Conservation (phyloP, 2,888 invertebrate species). For the Drosophila mimica region DNA sequence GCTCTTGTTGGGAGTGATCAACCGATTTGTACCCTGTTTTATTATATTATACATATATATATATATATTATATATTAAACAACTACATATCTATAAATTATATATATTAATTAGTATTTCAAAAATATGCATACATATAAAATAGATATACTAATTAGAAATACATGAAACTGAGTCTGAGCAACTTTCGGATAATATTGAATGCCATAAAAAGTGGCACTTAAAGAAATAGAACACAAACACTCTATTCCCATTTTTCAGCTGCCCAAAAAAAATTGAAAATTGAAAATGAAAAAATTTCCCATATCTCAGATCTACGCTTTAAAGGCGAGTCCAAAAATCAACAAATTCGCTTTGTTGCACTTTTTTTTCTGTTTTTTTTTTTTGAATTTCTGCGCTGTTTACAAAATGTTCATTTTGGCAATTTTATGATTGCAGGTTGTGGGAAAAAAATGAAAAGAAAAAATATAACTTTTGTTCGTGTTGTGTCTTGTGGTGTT, state of each 20-base stretch:
- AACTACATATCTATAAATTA: background rate
- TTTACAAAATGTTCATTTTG: background rate
- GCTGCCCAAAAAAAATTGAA: background rate
- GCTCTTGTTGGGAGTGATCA: background rate
- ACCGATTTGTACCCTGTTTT: slow-evolving; percentile 10
- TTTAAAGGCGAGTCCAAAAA: background rate
- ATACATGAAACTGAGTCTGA: background rate
- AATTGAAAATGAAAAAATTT: no score
- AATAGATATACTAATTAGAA: background rate
- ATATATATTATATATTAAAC: background rate
- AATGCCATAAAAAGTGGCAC: background rate
- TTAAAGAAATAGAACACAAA: background rate
- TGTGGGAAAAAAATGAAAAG: background rate
- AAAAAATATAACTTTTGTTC: slow-evolving; percentile 10
- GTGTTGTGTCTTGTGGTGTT: slow-evolving; percentile 5
- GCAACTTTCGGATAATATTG: background rate
- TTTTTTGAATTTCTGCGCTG: background rate
- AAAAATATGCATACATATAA: background rate
- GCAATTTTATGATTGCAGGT: slow-evolving; percentile 12
- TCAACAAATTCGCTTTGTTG: background rate
- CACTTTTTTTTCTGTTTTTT: background rate
- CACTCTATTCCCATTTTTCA: background rate
- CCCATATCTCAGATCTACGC: background rate
- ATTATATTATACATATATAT: background rate
- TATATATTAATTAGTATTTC: background rate